Evolutionary conservation across 2,888 invertebrate species (phyloP).

Genomic region (Stenodera caucasica): DNA sequence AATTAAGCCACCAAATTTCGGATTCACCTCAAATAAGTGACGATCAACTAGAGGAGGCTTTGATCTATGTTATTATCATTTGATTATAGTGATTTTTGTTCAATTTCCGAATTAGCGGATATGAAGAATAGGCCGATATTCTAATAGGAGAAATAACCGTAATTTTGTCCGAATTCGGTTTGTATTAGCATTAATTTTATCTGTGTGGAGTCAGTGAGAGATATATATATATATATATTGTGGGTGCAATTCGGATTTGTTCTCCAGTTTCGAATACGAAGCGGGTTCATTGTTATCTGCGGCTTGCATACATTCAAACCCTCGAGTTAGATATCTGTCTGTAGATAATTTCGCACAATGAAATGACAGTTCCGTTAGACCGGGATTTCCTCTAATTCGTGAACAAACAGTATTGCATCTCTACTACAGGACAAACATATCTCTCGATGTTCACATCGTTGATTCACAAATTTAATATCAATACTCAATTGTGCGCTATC

Average conservation of each 20-base stretch:
- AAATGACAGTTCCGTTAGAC: slow-evolving; percentile 40
- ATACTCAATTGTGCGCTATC: slow-evolving; percentile 6
- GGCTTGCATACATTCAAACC: slow-evolving; percentile 34
- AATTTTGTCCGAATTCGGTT: not conserved
- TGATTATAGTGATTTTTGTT: no score
- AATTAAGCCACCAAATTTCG: no score
- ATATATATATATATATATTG: no score
- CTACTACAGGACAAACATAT: slow-evolving; percentile 43
- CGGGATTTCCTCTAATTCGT: slow-evolving; percentile 42
- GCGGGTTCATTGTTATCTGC: slow-evolving; percentile 32
- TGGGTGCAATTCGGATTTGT: slow-evolving; percentile 5
- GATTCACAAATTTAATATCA: slow-evolving; percentile 38
- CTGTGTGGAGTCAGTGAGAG: not conserved
- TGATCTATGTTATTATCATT: no score
- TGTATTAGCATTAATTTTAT: not conserved
- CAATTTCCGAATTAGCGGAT: no score
- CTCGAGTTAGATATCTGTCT: slow-evolving; percentile 39
- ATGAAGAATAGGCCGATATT: no score
- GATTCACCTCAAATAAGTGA: no score
- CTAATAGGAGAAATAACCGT: not conserved
- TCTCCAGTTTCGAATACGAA: slow-evolving; percentile 6
- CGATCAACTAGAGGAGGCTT: no score
- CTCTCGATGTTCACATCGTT: slow-evolving; percentile 41
- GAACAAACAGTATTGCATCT: slow-evolving; percentile 39
- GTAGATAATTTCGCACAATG: slow-evolving; percentile 44